Base-by-base conservation (phyloP, 2,888 invertebrate species). In the Oasisia sp. region DNA sequence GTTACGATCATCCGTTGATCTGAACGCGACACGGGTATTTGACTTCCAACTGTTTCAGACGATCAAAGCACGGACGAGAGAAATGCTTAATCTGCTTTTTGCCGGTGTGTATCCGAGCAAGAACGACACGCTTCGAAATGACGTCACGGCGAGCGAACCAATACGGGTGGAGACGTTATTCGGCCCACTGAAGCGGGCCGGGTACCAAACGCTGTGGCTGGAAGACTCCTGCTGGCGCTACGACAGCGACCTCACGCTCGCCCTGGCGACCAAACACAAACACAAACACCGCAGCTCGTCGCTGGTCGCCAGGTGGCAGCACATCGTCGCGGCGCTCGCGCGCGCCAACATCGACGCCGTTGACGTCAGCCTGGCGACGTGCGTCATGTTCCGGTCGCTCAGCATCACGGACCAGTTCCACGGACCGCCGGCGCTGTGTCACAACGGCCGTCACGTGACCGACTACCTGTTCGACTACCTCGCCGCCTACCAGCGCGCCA, bases 141-240 rank as follows among this genome's bases (percentile, higher is more conserved):
- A 94, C 45, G 94, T 94, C 7, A 93, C 94, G 93, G 95, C 95
- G 11, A 93, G 93, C 32, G 92, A 93, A 27, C 94, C 94, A 5
- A 93, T 95, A 9, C 93, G 93, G 32, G 91, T 94, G 1, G 93
- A 94, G 44, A 92, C 56, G 11, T 74, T 95, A 89, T 91, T 95
- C 14, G 91, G 92, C 58, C 94, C 93, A 14, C 93, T 95, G 38
- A 94, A 94, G 89, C 44, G 93, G 0, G 44, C 89, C 12, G 94
- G 94, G 5, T 95, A 94, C 89, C 91, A 91, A n/a, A 95, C 94
- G 4, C 91, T 95, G n/a, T 95, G 94, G 94, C 56, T 95, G 56
- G 95, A 95, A 91, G 95, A 95, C 93, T 89, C 95, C 44, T 95
- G 95, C 91, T 95, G 94, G 89, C 91, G 92, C 1, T 95, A 95